Base-by-base conservation (phyloP, 2,113 vertebrate species). In the Grus americana region DNA sequence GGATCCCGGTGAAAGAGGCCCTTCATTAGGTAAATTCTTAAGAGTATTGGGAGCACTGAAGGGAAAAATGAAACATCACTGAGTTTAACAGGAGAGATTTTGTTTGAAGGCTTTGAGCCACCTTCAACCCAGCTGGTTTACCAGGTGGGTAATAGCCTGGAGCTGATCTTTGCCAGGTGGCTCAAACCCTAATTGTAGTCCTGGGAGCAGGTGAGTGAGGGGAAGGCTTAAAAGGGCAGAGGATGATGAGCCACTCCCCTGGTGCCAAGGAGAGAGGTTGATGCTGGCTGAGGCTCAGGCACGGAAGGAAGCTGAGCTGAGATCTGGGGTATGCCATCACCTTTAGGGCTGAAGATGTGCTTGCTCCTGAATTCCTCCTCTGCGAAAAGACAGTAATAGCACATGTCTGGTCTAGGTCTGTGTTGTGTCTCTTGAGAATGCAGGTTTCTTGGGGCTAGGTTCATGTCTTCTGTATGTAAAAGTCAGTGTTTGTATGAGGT, bases 401-500 rank as follows among this genome's bases (percentile, higher is more conserved):
- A 22, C 5, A 1, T 11, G 6, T 6, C 32, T 74, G 54, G 2
- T 4, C 19, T n/a, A 46, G 30, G 8, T 9, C 50, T 84, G 83
- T 44, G 23, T 13, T 12, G 7, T 11, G 1, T 14, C 9, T 75
- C 4, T 23, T n/a, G 30, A 34, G 20, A 30, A 50, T 4, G 6
- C 11, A n/a, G 46, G 3, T 5, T 26, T 62, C 16, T 13, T 15
- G 6, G 42, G 15, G 38, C 32, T 36, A 5, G 18, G 13, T 30
- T 6, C 0, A 0, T 12, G 24, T 10, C 1, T 36, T 50, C 40
- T 24, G 6, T 13, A 4, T 30, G 44, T 34, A 15, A 71, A 86
- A 4, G 10, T 47, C n/a, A 3, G 32, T 15, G 23, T 38, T 22
- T 47, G 13, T 5, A 8, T 15, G 50, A n/a, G 15, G 11, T 22